phyloP scores from a whole-genome alignment of 2,797 vertebrate species.

The Tragopan temminckii region DNA sequence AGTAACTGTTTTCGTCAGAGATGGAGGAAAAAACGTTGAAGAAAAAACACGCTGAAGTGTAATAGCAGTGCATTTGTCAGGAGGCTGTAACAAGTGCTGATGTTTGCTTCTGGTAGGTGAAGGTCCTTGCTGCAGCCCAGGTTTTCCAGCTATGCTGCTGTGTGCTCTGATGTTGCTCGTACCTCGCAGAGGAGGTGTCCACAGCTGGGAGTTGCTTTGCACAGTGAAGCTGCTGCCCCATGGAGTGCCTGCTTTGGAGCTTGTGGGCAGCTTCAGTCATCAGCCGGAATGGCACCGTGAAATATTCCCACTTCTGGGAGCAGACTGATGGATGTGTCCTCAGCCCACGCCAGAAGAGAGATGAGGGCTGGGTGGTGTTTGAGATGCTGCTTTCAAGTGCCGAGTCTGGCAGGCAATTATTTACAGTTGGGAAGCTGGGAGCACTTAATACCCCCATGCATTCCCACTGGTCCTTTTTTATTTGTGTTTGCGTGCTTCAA shows the following conservation, averaged over 20 bases:
- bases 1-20: neutral
- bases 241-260: neutral
- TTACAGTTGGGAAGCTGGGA: neutral
- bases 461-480: neutral
- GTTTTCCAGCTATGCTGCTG: neutral
- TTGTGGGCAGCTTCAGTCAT: neutral
- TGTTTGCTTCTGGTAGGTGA: neutral
- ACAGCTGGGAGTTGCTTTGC: too few species aligned
- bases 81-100: neutral
- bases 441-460: neutral
- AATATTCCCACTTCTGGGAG: neutral
- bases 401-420: neutral
- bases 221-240: neutral
- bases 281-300: neutral
- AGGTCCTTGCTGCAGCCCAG: neutral
- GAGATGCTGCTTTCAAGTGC: neutral
- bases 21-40: neutral
- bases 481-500: neutral
- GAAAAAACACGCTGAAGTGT: neutral
- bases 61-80: neutral
- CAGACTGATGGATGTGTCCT: neutral
- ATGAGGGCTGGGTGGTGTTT: neutral
- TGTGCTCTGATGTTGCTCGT: neutral
- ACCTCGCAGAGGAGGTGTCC: too few species aligned
- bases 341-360: neutral